A percentile compares a stretch with the other conserved stretches of the same genome.
Conservation (phyloP, 2,888 invertebrate genomes). For the Laspeyria flexula region DNA sequence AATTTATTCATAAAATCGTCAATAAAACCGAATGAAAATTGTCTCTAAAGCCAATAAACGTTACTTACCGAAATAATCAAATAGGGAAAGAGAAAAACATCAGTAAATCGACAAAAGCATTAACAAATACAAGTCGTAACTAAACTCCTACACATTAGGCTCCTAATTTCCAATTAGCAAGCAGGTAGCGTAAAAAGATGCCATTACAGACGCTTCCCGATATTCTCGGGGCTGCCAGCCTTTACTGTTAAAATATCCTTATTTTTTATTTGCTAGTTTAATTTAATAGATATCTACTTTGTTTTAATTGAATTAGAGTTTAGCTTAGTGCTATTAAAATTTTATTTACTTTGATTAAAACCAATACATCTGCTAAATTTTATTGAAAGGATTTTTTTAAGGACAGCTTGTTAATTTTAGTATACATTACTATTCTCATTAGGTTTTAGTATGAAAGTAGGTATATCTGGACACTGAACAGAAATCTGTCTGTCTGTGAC, state of each 20-base stretch:
- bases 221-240: constrained; percentile 41
- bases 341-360: no score
- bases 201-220: constrained; percentile 77
- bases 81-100: constrained; percentile 68
- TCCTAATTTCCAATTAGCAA: constrained; percentile 84
- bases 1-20: neutral
- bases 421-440: no score
- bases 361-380: no score
- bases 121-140: constrained; percentile 74
- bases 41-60: constrained; percentile 24
- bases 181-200: constrained; percentile 85
- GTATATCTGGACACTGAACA: no score
- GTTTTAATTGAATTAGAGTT: neutral
- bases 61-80: constrained; percentile 52
- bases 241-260: constrained; percentile 7
- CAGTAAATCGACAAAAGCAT: constrained; percentile 74
- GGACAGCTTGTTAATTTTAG: no score
- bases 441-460: no score
- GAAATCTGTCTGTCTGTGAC: no score
- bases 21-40: constrained; percentile 8
- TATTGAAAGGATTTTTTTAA: no score
- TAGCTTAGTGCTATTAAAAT: no score
- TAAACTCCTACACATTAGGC: constrained; percentile 80
- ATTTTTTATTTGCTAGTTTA: neutral
- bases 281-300: neutral